These are phyloP conservation scores for Zosterops borbonicus DNA, from an alignment of 2,113 vertebrate species.

Conservation along the genomic window DNA sequence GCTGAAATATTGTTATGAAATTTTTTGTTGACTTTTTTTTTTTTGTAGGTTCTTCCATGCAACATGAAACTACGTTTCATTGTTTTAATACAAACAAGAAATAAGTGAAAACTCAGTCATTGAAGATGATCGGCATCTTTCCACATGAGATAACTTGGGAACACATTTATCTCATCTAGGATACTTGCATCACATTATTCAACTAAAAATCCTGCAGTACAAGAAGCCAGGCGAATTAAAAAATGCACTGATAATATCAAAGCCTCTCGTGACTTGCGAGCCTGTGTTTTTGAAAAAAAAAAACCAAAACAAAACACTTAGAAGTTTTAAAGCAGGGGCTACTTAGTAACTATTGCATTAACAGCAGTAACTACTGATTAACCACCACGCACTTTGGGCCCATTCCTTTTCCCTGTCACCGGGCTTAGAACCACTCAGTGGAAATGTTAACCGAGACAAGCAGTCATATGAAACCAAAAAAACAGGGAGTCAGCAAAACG, in stretches of 20 bases:
- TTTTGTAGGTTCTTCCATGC: not conserved
- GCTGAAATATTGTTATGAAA: not conserved
- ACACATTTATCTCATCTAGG: not conserved
- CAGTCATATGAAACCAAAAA: not conserved
- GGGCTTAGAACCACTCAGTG: not conserved
- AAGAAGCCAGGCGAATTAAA: not conserved
- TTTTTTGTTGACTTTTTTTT: not conserved
- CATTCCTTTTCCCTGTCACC: not conserved
- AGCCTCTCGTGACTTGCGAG: not conserved
- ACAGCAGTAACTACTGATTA: not conserved
- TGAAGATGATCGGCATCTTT: not conserved
- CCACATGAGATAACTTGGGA: not conserved
- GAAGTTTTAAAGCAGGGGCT: not conserved
- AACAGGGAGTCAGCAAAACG: accelerated
- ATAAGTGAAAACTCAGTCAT: not conserved
- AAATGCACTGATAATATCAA: not conserved
- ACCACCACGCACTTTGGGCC: not conserved
- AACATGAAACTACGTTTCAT: not conserved
- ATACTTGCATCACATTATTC: not conserved
- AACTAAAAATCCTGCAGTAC: not conserved
- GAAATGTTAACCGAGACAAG: not conserved
- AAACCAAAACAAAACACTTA: too few species aligned
- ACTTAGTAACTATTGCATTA: not conserved
- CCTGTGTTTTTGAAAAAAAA: not conserved
- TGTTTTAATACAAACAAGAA: not conserved